phyloP scores from a whole-genome alignment of 2,888 invertebrate genomes.

The Ephialtes manifestator region DNA sequence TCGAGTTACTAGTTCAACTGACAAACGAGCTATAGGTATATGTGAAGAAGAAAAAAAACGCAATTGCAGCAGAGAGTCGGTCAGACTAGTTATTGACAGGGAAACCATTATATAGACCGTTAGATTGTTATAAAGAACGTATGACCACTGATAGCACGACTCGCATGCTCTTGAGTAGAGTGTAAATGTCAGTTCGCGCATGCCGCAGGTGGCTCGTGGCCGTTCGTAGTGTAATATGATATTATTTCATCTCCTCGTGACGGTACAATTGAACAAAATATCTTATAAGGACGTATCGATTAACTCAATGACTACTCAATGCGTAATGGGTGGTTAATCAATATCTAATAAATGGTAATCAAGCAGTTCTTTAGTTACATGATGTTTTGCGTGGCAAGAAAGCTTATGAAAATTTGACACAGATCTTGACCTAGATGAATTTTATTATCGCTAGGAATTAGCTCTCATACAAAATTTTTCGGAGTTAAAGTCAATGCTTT shows the following conservation, averaged over 20 bases:
- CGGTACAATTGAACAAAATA: background rate
- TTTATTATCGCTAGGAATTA: too few species aligned
- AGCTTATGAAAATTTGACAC: too few species aligned
- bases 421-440: too few species aligned
- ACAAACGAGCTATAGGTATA: constrained; percentile 4
- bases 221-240: background rate
- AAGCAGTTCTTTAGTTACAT: too few species aligned
- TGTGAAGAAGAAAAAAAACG: constrained; percentile 5
- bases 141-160: background rate
- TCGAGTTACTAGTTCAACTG: constrained; percentile 25
- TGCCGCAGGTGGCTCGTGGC: constrained; percentile 21
- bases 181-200: constrained; percentile 21
- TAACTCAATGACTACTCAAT: too few species aligned
- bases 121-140: constrained; percentile 5
- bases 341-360: too few species aligned
- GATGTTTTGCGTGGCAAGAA: too few species aligned
- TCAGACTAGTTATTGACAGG: constrained; percentile 16
- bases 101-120: constrained; percentile 30
- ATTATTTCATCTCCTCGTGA: background rate
- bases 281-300: too few species aligned
- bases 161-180: background rate
- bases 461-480: too few species aligned
- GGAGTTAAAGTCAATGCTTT: too few species aligned
- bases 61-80: constrained; percentile 12
- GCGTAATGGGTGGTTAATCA: too few species aligned